phyloP scores from a whole-genome alignment of 2,113 vertebrate species.

The Saimiri boliviensis region DNA sequence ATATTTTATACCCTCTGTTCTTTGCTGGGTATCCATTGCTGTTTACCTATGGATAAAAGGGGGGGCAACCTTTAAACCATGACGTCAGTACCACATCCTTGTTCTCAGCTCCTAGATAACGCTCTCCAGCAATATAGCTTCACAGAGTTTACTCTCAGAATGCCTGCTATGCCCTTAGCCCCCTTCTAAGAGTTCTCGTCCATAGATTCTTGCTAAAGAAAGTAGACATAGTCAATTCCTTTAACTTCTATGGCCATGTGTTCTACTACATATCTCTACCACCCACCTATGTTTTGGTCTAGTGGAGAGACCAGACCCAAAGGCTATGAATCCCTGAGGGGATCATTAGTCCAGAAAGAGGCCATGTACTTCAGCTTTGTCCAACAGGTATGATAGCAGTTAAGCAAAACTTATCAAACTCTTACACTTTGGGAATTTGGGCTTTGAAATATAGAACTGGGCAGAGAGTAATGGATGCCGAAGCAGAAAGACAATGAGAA shows the following conservation, averaged over 20 bases:
- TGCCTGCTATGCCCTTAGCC: neutral
- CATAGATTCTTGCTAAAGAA: neutral
- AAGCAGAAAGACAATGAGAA: neutral
- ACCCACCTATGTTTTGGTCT: neutral
- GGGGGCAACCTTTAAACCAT: neutral
- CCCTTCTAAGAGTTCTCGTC: neutral
- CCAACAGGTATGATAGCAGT: neutral
- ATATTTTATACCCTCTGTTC: neutral
- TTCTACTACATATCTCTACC: neutral
- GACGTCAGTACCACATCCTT: neutral
- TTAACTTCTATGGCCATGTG: neutral
- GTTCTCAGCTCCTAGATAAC: neutral
- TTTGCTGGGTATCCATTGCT: neutral
- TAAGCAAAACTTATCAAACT: neutral
- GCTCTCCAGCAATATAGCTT: neutral
- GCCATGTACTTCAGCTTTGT: neutral
- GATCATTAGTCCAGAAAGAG: neutral
- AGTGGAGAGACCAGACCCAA: neutral
- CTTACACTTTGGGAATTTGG: neutral
- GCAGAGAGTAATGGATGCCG: neutral
- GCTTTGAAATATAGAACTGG: neutral
- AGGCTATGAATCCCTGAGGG: neutral
- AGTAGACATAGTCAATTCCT: neutral
- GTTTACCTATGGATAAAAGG: neutral
- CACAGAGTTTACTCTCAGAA: neutral